Conservation (phyloP, 2,113 vertebrate species). For the Xenopus tropicalis region UCB_Xtro_10.0 CM004443.2:164129501-164130000, state of each 20-base stretch:
- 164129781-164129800: neutral
- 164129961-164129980: neutral
- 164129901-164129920: neutral
- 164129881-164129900: slow-evolving; percentile 21
- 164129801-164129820: neutral
- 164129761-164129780: neutral
- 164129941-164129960: neutral
- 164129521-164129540: no score
- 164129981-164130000: neutral
- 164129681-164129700: no score
- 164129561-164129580: no score
- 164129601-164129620: no score
- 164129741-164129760: neutral
- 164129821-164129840: neutral
- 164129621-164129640: no score
- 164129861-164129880: slow-evolving; percentile 16
- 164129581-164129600: no score
- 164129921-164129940: neutral
- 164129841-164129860: slow-evolving; percentile 1
- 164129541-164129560: no score
- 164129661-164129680: no score
- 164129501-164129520: no score
- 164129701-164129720: neutral
- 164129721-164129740: neutral
- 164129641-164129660: no score